phyloP scores from a whole-genome alignment of 35 echinoderm and acorn worm genomes.

The Ophiothrix spiculata region DNA sequence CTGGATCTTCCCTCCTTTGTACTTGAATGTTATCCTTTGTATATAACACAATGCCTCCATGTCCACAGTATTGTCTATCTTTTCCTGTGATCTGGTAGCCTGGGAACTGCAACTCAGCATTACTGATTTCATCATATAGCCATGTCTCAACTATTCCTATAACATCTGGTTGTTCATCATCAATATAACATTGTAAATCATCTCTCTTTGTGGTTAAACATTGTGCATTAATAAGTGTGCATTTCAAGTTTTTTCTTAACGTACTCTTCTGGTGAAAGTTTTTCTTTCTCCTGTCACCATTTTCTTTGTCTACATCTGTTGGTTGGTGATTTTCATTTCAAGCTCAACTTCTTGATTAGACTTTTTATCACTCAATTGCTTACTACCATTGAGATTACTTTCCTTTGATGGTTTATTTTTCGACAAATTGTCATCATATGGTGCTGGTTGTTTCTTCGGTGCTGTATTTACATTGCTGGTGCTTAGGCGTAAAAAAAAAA shows the following conservation, averaged over 20 bases:
- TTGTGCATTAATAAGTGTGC: not conserved
- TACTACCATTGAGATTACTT: not conserved
- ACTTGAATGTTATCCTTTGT: not conserved
- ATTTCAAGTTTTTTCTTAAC: not conserved
- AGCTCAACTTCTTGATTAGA: not conserved
- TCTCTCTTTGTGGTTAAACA: not conserved
- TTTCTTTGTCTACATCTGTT: not conserved
- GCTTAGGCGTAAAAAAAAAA: too few relatives aligned
- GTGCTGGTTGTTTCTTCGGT: too few relatives aligned
- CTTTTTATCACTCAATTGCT: not conserved
- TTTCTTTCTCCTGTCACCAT: not conserved
- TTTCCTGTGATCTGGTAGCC: not conserved
- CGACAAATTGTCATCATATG: not conserved
- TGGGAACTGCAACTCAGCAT: not conserved
- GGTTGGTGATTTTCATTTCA: not conserved
- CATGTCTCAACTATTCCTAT: not conserved
- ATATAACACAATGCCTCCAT: not conserved
- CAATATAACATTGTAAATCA: not conserved
- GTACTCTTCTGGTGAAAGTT: not conserved
- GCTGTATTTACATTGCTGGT: too few relatives aligned
- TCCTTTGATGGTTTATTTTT: not conserved
- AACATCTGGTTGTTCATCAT: not conserved
- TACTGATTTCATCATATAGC: not conserved
- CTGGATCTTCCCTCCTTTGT: not conserved
- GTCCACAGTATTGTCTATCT: not conserved